Conservation (phyloP, 2,888 invertebrate genomes). For the Hedychridium roseum region DNA sequence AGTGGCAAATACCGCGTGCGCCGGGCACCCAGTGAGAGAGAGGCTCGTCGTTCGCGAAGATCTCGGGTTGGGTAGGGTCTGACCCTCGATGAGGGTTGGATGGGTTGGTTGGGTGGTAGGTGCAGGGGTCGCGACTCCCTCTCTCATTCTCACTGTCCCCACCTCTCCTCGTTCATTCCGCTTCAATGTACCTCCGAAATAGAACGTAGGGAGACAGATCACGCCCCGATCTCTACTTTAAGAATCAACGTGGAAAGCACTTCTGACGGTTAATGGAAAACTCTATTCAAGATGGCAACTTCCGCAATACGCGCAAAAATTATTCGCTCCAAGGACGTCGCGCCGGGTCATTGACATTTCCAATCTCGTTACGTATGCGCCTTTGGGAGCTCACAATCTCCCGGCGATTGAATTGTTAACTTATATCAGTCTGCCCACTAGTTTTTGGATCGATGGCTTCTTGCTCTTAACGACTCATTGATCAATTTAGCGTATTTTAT, state of each 20-base stretch:
- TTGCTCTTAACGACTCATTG: too few species aligned
- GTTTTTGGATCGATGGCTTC: too few species aligned
- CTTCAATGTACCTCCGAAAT: conserved; percentile 34
- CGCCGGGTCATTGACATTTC: too few species aligned
- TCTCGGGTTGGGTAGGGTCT: conserved; percentile 41
- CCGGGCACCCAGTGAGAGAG: conserved; percentile 39
- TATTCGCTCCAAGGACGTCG: too few species aligned
- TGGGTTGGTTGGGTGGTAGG: conserved; percentile 25
- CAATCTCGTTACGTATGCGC: too few species aligned
- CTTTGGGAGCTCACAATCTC: too few species aligned
- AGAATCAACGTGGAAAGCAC: conserved; percentile 30
- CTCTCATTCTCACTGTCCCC: too few species aligned
- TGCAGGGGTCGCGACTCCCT: conserved; percentile 45
- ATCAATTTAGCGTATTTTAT: too few species aligned
- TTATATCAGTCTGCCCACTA: too few species aligned
- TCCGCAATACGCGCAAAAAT: conserved; percentile 4
- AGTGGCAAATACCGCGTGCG: conserved; percentile 44
- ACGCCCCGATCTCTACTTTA: conserved; percentile 31
- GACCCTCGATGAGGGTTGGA: conserved; percentile 32
- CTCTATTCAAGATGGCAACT: conserved; percentile 5
- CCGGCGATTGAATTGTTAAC: too few species aligned
- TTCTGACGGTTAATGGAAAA: conserved; percentile 11
- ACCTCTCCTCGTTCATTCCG: conserved; percentile 41
- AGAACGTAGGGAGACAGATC: conserved; percentile 41
- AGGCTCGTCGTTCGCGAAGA: conserved; percentile 36